Percentiles rank a stretch among this genome's conserved stretches.
Evolutionary conservation across 1,140 invertebrate species (phyloP).

Genomic region (Leptinotarsa texana): DNA sequence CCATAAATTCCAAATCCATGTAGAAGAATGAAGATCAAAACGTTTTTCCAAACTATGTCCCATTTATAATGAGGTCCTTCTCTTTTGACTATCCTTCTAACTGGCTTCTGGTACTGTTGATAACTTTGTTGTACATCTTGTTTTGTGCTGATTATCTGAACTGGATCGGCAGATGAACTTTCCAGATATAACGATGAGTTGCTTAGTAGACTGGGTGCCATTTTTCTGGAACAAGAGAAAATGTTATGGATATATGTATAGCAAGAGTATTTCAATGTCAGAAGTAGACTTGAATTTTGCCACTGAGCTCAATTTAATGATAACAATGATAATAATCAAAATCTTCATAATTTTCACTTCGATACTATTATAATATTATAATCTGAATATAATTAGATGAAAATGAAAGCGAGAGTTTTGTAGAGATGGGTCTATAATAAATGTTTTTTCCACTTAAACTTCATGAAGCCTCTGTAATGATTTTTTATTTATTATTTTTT

Average conservation of each 20-base stretch:
- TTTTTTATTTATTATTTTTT: too few relatives aligned
- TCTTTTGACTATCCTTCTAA: constrained; percentile 30
- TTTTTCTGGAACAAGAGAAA: constrained; percentile 27
- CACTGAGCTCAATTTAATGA: too few relatives aligned
- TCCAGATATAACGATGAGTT: constrained; percentile 31
- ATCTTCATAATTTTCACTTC: too few relatives aligned
- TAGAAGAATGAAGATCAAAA: constrained; percentile 35
- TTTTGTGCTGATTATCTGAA: constrained; percentile 38
- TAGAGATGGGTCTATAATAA: too few relatives aligned
- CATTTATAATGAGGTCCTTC: constrained; percentile 39
- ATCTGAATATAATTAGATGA: too few relatives aligned
- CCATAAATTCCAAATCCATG: constrained; percentile 34
- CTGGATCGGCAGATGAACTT: constrained; percentile 47
- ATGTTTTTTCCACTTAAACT: too few relatives aligned
- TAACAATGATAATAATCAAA: too few relatives aligned
- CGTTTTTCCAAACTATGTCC: constrained; percentile 40
- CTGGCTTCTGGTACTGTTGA: constrained; percentile 29
- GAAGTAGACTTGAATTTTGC: too few relatives aligned
- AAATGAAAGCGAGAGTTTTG: too few relatives aligned
- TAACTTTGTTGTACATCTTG: constrained; percentile 25
- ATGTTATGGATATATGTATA: not conserved
- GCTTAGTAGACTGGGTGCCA: constrained; percentile 50
- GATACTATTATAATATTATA: too few relatives aligned
- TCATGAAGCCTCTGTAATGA: too few relatives aligned
- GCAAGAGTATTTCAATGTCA: too few relatives aligned